These are phyloP conservation scores for Protaetia brevitarsis DNA, from an alignment of 1,140 invertebrate genomes.

Conservation along the genomic window DNA sequence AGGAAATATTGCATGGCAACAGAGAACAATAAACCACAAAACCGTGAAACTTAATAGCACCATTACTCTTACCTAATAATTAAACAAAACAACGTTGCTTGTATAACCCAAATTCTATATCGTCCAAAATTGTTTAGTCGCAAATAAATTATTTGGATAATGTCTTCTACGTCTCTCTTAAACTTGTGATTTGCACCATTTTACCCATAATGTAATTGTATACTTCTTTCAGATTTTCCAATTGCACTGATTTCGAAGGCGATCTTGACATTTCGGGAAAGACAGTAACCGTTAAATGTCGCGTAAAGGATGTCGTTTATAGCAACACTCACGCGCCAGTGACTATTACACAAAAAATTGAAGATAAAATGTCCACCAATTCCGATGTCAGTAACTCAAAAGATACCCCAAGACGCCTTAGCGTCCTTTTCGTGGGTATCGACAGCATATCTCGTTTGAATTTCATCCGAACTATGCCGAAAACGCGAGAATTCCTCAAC, in stretches of 20 bases:
- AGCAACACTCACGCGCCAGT: constrained; percentile 52
- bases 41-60: no score
- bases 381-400: background rate
- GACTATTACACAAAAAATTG: constrained; percentile 34
- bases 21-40: no score
- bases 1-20: no score
- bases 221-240: background rate
- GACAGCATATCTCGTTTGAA: constrained; percentile 80
- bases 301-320: constrained; percentile 44
- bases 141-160: no score
- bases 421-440: constrained; percentile 73
- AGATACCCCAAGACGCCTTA: constrained; percentile 44
- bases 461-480: constrained; percentile 71
- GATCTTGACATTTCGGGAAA: background rate
- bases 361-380: constrained; percentile 32
- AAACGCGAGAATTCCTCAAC: constrained; percentile 63
- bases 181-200: background rate
- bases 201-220: background rate
- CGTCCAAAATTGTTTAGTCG: no score
- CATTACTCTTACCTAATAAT: no score
- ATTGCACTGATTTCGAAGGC: constrained; percentile 1
- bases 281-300: constrained; percentile 16
- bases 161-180: no score
- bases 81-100: no score
- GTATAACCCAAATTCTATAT: no score